phyloP scores from a whole-genome alignment of 2,113 vertebrate genomes.

The Prunella himalayana region DNA sequence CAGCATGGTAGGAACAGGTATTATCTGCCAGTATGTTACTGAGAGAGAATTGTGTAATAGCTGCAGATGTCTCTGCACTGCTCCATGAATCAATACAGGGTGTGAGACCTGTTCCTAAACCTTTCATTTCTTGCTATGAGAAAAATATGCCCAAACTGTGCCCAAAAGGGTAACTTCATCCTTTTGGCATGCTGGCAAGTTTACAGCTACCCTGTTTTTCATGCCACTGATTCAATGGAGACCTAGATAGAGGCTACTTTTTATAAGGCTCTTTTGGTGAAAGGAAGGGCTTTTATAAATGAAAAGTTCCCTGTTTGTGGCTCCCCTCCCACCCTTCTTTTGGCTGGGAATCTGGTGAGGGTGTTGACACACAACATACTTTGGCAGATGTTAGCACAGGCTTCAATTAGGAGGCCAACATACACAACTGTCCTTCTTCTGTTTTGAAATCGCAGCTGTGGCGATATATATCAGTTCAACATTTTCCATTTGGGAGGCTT shows the following conservation, averaged over 20 bases:
- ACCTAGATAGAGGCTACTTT: constrained; percentile 14
- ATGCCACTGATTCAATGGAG: background rate
- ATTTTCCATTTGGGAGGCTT: constrained; percentile 11
- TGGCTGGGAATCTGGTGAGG: constrained; percentile 28
- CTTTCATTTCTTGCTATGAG: background rate
- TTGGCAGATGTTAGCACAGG: constrained; percentile 54
- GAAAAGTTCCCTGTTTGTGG: constrained; percentile 38
- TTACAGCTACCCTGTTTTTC: background rate
- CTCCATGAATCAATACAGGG: background rate
- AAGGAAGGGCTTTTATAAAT: constrained; percentile 28
- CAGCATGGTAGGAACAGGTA: background rate
- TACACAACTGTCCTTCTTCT: constrained; percentile 39
- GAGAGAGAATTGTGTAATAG: background rate
- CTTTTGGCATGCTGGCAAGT: background rate
- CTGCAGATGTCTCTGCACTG: background rate
- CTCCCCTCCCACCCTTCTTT: background rate
- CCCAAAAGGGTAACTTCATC: background rate
- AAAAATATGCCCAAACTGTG: background rate
- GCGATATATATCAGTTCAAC: background rate
- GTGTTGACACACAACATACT: constrained; percentile 58
- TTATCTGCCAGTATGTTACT: background rate
- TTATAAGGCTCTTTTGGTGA: background rate
- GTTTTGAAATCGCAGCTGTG: constrained; percentile 48
- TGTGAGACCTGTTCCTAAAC: background rate
- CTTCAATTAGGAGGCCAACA: constrained; percentile 13